Conservation (phyloP, 2,113 vertebrate genomes). For the Pseudorhombus dupliciocellatus region DNA sequence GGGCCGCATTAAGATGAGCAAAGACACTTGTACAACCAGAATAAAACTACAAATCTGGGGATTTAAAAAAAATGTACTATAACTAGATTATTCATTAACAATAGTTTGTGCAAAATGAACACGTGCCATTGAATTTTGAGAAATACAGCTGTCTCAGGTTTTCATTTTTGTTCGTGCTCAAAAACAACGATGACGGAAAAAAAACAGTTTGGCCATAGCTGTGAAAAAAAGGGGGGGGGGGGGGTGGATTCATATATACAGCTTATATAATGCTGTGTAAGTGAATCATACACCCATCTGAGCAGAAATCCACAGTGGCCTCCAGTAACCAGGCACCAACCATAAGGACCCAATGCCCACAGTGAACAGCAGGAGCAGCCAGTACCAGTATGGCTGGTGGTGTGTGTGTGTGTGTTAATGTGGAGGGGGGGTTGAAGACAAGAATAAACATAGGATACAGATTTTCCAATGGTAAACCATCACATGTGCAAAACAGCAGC, state of each 20-base stretch:
- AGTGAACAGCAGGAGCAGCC: conserved; percentile 31
- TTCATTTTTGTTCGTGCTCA: no score
- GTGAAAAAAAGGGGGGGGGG: neutral
- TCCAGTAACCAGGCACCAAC: conserved; percentile 30
- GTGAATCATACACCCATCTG: conserved; percentile 57
- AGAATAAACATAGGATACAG: neutral
- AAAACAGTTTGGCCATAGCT: no score
- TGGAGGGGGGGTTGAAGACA: neutral
- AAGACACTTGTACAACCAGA: neutral
- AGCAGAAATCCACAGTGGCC: conserved; percentile 58
- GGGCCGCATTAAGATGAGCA: neutral
- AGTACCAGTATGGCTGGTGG: neutral
- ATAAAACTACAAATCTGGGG: neutral
- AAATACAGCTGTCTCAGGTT: neutral
- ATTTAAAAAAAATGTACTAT: neutral
- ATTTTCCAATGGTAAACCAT: conserved; percentile 1
- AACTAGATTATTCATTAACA: neutral
- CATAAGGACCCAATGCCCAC: conserved; percentile 21
- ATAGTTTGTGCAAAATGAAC: neutral
- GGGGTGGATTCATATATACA: neutral
- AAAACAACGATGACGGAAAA: neutral
- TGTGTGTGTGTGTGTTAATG: no score
- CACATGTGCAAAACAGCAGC: conserved; percentile 9
- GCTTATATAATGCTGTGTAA: conserved; percentile 49
- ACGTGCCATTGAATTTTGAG: neutral